Evolutionary conservation across 2,888 invertebrate species (phyloP).

Genomic region (Chouioia cunea): DNA sequence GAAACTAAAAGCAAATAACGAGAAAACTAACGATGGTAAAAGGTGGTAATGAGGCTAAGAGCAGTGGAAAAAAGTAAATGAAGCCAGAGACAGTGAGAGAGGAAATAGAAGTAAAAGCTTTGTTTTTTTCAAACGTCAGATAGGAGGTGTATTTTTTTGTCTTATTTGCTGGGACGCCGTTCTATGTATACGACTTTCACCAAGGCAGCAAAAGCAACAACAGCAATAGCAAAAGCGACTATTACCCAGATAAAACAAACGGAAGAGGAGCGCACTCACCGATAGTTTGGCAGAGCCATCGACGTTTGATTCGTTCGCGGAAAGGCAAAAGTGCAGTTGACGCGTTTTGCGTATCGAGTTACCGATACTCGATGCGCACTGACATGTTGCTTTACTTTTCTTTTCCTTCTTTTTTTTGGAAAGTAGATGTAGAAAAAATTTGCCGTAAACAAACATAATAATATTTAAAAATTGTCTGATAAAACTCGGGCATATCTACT

Average conservation of each 20-base stretch:
- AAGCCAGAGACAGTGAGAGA: background rate
- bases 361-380: conserved; percentile 1
- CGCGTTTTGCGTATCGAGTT: conserved; percentile 7
- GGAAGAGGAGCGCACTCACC: conserved; percentile 6
- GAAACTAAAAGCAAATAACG: background rate
- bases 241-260: conserved; percentile 28
- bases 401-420: no score
- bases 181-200: background rate
- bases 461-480: no score
- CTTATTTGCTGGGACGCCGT: background rate
- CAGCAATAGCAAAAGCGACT: background rate
- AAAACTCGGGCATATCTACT: no score
- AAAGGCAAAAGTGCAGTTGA: conserved; percentile 6
- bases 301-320: background rate
- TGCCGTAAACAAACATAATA: no score
- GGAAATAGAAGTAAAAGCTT: background rate
- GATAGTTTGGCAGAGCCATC: conserved; percentile 6
- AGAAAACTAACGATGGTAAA: background rate
- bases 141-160: background rate
- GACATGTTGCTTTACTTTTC: no score
- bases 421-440: no score
- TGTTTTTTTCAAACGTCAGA: conserved; percentile 14
- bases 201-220: no score
- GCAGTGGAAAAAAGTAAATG: conserved; percentile 19
- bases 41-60: conserved; percentile 35